Evolutionary conservation across 2,888 invertebrate species (phyloP), one percentile per base, ranked within the genome.

Genomic region (Neocrepidodera transversa): DNA sequence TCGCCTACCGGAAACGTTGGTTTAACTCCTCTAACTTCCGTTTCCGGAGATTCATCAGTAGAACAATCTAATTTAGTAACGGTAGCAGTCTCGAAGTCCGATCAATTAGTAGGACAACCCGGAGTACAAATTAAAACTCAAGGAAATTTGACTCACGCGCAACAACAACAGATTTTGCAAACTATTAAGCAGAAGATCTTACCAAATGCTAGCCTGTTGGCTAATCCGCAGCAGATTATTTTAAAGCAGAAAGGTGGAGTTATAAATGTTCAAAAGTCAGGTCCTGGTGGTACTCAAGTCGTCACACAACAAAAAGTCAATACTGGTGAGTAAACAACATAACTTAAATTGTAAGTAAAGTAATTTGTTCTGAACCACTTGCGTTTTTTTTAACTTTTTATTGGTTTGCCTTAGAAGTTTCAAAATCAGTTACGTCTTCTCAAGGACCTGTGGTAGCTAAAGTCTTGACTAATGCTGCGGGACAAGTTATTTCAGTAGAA

Each of bases 371-470:
- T 23, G 26, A 23, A 6, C 26, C 7, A 23, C 26, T 23, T 23
- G 7, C 7, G 13, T 35, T 36, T 11, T n/a, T n/a, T n/a, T n/a
- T n/a, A n/a, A n/a, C n/a, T n/a, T n/a, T n/a, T 26, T 47, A 47
- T 36, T 2, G 16, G 6, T 43, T 43, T 43, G 14, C 40, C 40
- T 26, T 16, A 47, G 40, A 48, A 26, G 40, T 50, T 65, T 79
- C n/a, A 74, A 80, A 82, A 80, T 20, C 79, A 78, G 61, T 78
- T 68, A 64, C 82, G 78, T 67, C 68, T 74, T 13, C 75, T 73
- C 71, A 85, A 82, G 72, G 76, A 26, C 87, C 87, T 2, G 85
- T 90, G 20, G 84, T 90, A 32, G 90, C 90, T 0, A 90, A 90
- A 76, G 84, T 91, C 13, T 79, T 91, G 17, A 89, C 90, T 4